phyloP scores from a whole-genome alignment of 2,797 vertebrate species.

The Scyliorhinus canicula region DNA sequence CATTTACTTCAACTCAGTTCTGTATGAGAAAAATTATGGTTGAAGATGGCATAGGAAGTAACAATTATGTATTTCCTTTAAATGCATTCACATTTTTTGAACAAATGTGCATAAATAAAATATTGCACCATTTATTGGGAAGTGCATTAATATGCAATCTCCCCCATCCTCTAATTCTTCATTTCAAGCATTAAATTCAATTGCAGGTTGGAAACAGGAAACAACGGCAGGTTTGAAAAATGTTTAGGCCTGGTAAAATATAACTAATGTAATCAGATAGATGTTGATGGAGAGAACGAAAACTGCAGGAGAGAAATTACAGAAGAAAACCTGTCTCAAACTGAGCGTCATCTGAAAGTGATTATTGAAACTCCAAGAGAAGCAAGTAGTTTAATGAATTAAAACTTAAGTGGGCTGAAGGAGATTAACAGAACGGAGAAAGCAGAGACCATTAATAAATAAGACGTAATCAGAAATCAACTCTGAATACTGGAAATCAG shows the following conservation, averaged over 20 bases:
- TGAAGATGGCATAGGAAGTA: neutral
- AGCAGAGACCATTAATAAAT: neutral
- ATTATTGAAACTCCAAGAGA: neutral
- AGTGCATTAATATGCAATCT: neutral
- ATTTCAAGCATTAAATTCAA: neutral
- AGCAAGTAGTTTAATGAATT: neutral
- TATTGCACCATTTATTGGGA: neutral
- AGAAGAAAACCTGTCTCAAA: neutral
- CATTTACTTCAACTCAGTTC: neutral
- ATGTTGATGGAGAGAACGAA: neutral
- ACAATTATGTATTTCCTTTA: neutral
- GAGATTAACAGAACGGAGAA: neutral
- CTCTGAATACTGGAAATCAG: neutral
- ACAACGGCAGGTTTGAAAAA: neutral
- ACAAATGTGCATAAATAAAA: neutral
- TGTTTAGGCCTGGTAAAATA: neutral
- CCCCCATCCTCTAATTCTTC: neutral
- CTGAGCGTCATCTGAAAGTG: neutral
- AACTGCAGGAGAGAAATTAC: neutral
- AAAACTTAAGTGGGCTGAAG: neutral
- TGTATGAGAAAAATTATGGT: neutral
- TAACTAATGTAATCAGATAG: neutral
- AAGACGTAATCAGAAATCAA: neutral
- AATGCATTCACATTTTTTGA: neutral
- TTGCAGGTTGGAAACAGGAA: neutral